phyloP scores from a whole-genome alignment of 2,888 invertebrate species.

The Caenorhabditis sp. region DNA sequence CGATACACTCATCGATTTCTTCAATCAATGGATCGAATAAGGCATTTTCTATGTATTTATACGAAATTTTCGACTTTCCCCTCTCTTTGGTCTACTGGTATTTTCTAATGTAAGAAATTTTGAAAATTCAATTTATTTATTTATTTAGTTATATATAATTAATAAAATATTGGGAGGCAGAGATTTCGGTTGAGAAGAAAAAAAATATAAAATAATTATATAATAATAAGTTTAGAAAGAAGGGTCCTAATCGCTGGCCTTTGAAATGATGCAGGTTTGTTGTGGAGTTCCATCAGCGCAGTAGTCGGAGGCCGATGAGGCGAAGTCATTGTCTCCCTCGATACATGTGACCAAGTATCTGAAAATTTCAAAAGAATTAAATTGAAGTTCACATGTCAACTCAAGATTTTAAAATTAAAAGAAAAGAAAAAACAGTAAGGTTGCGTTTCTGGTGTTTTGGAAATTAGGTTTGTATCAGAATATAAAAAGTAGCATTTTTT shows the following conservation, averaged over 20 bases:
- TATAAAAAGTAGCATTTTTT: no score
- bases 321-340: constrained; percentile 48
- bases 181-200: neutral
- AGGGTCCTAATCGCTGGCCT: constrained; percentile 23
- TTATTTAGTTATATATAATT: neutral
- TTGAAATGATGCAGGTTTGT: constrained; percentile 49
- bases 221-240: neutral
- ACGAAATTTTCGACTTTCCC: neutral
- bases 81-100: neutral
- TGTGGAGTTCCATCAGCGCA: constrained; percentile 50
- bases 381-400: no score
- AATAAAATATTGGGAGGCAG: neutral
- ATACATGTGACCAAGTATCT: constrained; percentile 53
- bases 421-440: no score
- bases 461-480: no score
- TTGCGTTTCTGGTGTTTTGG: no score
- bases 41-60: neutral
- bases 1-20: constrained; percentile 94
- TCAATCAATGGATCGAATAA: constrained; percentile 82
- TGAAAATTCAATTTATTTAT: neutral
- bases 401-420: no score
- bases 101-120: neutral
- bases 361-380: no score
- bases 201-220: neutral
- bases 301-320: constrained; percentile 40